phyloP scores from a whole-genome alignment of 64 coral and sea anemone genomes.

The Porites australiensis region DNA sequence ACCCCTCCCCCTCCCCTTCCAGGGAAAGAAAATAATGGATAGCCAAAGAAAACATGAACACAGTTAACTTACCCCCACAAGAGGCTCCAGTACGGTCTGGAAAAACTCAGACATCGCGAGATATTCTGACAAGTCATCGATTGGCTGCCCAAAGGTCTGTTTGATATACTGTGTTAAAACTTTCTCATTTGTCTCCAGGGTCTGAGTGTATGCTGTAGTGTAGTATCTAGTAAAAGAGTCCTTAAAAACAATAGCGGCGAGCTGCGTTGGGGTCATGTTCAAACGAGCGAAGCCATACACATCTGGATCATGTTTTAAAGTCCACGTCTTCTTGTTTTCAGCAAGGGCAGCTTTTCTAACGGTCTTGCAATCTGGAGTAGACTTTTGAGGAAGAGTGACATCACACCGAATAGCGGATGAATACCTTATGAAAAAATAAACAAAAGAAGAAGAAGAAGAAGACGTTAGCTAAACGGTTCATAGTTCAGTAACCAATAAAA shows the following conservation, averaged over 20 bases:
- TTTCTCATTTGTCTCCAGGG: neutral
- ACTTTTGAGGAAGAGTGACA: neutral
- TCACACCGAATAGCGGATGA: neutral
- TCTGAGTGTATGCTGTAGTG: neutral
- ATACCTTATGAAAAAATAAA: neutral
- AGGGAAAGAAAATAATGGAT: too few species aligned
- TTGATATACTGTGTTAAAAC: neutral
- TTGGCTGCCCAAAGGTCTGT: neutral
- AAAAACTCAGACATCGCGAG: neutral
- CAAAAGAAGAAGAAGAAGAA: too few species aligned
- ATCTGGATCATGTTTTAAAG: neutral
- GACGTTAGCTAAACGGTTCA: too few species aligned
- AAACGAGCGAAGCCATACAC: neutral
- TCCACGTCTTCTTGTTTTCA: slow-evolving; percentile 2
- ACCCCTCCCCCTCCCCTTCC: too few species aligned
- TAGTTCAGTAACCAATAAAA: too few species aligned
- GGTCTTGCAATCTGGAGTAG: neutral
- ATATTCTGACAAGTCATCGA: neutral
- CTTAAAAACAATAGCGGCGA: neutral
- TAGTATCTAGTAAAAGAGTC: slow-evolving; percentile 16
- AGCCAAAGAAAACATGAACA: too few species aligned
- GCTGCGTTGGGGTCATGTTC: neutral
- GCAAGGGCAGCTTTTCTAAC: neutral
- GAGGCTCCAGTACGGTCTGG: neutral
- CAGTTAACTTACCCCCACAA: neutral